phyloP scores from a whole-genome alignment of 2,113 vertebrate species.

The Halichoerus grypus region DNA sequence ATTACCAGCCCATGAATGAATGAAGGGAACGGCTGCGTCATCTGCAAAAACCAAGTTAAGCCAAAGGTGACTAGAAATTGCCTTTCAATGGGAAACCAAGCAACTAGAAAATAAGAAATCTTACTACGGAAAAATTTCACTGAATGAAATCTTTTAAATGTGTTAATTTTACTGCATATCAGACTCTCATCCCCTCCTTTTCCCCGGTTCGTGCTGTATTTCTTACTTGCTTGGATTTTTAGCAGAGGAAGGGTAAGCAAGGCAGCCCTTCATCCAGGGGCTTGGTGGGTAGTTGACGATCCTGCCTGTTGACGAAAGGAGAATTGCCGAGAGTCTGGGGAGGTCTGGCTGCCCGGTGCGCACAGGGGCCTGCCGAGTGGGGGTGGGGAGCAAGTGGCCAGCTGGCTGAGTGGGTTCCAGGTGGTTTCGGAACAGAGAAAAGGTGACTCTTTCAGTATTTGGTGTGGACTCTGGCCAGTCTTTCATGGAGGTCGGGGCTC shows the following conservation, averaged over 20 bases:
- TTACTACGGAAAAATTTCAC: background rate
- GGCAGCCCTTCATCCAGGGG: background rate
- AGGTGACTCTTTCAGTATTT: no score
- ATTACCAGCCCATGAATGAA: background rate
- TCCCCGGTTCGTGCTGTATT: fast-evolving
- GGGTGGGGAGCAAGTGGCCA: background rate
- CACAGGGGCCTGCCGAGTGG: background rate
- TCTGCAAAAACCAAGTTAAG: background rate
- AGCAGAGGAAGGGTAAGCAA: background rate
- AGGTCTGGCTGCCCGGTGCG: background rate
- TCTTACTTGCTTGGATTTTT: background rate
- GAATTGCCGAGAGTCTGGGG: background rate
- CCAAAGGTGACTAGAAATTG: background rate
- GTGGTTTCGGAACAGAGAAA: background rate
- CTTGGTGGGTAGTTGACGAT: background rate
- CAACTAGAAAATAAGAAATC: no score
- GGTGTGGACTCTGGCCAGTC: background rate
- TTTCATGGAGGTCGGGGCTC: background rate
- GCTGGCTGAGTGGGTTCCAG: background rate
- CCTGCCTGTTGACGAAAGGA: background rate
- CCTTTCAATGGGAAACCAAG: background rate
- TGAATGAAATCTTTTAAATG: background rate
- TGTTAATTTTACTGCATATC: background rate
- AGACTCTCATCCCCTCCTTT: background rate
- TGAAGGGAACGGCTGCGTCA: background rate